Base-by-base conservation (phyloP, 2,888 invertebrate genomes). In the Oegoconia quadripuncta region DNA sequence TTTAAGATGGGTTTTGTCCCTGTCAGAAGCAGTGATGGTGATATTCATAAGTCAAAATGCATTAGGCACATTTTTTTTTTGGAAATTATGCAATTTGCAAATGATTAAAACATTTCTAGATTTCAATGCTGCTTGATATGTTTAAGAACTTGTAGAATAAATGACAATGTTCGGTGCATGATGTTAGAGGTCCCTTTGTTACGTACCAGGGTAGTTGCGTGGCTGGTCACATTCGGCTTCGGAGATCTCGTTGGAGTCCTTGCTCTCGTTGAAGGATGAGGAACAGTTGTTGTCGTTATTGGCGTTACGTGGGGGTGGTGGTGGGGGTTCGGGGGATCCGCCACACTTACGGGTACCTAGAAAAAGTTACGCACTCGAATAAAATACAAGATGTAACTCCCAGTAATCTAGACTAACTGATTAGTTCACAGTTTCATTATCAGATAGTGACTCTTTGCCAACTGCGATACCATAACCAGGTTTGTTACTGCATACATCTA, bases 211-310 rank as follows among this genome's bases (percentile, higher is more conserved):
- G 73, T 95, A 95, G 79, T 93, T 95, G 65, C 95, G 92, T 43
- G 91, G 92, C 83, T 94, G 93, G 88, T 96, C 96, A 78, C 96
- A 96, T 80, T 96, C 96, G 59, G 96, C 96, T 83, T 96, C 96
- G 70, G 95, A 96, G 82, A 96, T 95, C 86, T 96, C 96, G 88
- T 96, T 96, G 82, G 96, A 96, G 79, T 96, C 96, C 89, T 96
- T 96, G 74, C 95, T 95, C 80, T 96, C 96, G 84, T 97, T 96
- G 87, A 96, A 96, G 30, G 91, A 91, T 58, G 93, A 93, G 64
- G 93, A 93, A 73, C 89, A 94, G 87, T 94, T 94, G 75, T 91
- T 91, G 72, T 91, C 91, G 60, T 89, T 91, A 76, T 94, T 95
- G 65, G 95, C 94, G 80, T 95, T 95, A 71, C 92, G 93, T 68